A percentile compares a stretch with the other conserved stretches of the same genome.
Evolutionary conservation across 2,113 vertebrate genomes (phyloP).

Genomic region (Athene cunicularia): DNA sequence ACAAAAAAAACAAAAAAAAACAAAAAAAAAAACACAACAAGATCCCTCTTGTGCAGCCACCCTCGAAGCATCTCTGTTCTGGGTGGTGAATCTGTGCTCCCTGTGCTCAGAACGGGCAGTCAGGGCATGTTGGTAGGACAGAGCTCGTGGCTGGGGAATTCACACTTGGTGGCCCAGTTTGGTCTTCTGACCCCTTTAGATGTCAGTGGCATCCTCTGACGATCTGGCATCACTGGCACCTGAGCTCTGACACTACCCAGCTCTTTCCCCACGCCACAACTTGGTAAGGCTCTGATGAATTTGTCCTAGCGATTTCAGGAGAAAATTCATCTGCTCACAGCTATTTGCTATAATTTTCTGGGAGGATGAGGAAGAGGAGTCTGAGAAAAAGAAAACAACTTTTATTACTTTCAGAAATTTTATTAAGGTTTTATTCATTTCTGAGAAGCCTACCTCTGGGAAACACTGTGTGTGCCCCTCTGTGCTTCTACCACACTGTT

Average conservation of each 20-base stretch:
- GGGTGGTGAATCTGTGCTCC: not conserved
- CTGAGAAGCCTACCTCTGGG: not conserved
- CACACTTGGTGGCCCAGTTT: not conserved
- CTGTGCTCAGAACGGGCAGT: not conserved
- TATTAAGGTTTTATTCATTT: not conserved
- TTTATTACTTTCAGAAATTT: not conserved
- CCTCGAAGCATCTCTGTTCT: not conserved
- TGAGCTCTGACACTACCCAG: not conserved
- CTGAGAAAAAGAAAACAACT: not conserved
- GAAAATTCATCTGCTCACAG: not conserved
- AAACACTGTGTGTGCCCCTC: not conserved
- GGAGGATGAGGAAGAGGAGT: not conserved
- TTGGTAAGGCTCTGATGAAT: not conserved
- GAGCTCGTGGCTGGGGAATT: not conserved
- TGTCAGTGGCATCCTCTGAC: not conserved
- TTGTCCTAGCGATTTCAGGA: not conserved
- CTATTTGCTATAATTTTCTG: not conserved
- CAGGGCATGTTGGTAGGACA: not conserved
- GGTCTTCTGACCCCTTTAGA: not conserved
- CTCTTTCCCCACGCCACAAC: fast-evolving
- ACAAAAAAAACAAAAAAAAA: not conserved
- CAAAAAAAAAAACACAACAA: not conserved
- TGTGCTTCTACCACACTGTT: not conserved
- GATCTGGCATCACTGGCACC: not conserved
- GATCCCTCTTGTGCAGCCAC: not conserved